A percentile compares a stretch with the other conserved stretches of the same genome.
phyloP scores from a whole-genome alignment of 2,113 vertebrate genomes.

The Grammomys surdaster region DNA sequence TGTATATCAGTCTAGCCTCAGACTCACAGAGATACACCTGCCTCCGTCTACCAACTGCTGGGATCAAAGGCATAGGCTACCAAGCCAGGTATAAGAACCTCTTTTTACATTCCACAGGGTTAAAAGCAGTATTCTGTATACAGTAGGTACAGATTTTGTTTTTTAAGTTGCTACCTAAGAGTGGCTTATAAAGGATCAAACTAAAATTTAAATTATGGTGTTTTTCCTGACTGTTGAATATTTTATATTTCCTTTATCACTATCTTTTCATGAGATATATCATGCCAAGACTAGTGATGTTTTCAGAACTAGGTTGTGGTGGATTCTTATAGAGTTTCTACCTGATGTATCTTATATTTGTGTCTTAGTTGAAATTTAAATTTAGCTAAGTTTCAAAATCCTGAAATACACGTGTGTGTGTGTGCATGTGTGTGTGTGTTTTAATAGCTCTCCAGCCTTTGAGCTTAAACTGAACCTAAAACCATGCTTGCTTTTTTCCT shows the following conservation, averaged over 20 bases:
- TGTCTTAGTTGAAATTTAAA: constrained; percentile 43
- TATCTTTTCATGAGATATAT: constrained; percentile 2
- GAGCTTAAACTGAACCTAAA: neutral
- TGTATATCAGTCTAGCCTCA: neutral
- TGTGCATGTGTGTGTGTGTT: neutral
- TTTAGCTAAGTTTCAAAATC: constrained; percentile 3
- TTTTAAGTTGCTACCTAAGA: neutral
- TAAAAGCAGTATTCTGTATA: neutral
- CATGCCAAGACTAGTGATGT: neutral
- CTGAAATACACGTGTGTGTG: neutral
- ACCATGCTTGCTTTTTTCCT: neutral
- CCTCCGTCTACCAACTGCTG: neutral
- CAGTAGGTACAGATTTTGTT: neutral
- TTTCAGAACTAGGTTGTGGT: constrained; percentile 52
- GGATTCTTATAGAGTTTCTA: neutral
- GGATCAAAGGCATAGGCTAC: neutral
- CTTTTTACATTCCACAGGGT: neutral
- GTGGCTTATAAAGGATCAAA: constrained; percentile 38
- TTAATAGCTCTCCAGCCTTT: neutral
- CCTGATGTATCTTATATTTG: neutral
- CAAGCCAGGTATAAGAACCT: neutral
- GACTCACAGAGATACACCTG: neutral
- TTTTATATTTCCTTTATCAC: constrained; percentile 42
- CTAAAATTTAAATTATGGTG: constrained; percentile 35
- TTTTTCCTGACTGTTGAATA: neutral